Percentiles rank a stretch among this genome's conserved stretches.
These are phyloP conservation scores for Acanthornis magna DNA, from an alignment of 2,797 vertebrate species.

Conservation along the genomic window DNA sequence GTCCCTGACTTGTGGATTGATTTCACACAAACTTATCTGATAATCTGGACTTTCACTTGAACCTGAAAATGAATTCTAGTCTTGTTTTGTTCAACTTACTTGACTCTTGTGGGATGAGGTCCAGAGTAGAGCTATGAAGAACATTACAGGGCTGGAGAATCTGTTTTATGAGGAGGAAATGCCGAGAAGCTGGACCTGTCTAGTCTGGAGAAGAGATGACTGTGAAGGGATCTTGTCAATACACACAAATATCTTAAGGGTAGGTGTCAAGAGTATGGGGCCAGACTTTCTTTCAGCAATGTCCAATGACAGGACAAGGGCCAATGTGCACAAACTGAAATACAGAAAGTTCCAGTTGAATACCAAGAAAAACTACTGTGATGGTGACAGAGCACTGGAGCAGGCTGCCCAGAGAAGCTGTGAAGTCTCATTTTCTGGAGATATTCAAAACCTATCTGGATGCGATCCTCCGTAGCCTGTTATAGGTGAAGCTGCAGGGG, in stretches of 20 bases:
- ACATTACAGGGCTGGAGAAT: not conserved
- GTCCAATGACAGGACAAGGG: not conserved
- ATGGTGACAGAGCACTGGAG: not conserved
- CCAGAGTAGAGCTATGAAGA: not conserved
- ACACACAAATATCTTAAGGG: not conserved
- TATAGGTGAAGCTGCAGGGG: not conserved
- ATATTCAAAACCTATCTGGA: not conserved
- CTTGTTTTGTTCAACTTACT: not conserved
- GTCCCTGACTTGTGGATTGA: not conserved
- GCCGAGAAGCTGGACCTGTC: not conserved
- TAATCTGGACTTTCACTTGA: not conserved
- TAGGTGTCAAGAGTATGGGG: not conserved
- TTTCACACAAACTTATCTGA: not conserved
- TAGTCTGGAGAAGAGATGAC: not conserved
- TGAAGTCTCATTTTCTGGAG: not conserved
- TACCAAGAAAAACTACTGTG: not conserved
- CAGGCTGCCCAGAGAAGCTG: not conserved
- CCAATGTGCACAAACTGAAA: not conserved
- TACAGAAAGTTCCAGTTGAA: not conserved
- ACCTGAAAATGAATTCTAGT: not conserved
- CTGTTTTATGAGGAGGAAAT: not conserved
- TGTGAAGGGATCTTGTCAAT: not conserved
- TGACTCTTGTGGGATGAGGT: not conserved
- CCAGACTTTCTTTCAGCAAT: not conserved
- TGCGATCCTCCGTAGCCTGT: rapidly evolving